phyloP scores from a whole-genome alignment of 2,797 vertebrate species.

The Mormyrus proboscirostris region DNA sequence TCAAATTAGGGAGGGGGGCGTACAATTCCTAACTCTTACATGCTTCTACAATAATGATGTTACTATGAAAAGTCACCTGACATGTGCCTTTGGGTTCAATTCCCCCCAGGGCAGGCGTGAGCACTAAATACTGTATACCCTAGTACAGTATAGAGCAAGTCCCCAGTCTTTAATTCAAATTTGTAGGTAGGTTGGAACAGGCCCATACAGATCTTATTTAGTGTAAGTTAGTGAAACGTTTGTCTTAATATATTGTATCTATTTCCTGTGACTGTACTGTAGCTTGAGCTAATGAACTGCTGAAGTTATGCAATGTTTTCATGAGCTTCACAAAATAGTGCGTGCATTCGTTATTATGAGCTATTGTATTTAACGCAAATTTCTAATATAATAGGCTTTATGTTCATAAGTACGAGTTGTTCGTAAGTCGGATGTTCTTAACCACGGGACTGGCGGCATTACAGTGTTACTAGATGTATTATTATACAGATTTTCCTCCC shows the following conservation, averaged over 20 bases:
- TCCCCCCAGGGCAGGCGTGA: not conserved
- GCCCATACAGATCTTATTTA: not conserved
- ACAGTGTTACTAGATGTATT: not conserved
- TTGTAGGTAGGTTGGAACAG: not conserved
- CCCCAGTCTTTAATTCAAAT: not conserved
- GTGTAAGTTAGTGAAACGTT: not conserved
- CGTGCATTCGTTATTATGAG: not conserved
- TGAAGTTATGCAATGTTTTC: not conserved
- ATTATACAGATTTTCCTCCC: not conserved
- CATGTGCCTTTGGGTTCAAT: not conserved
- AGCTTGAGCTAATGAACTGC: not conserved
- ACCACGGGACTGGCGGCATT: not conserved
- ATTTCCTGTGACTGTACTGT: not conserved
- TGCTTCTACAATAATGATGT: not conserved
- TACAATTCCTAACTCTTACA: not conserved
- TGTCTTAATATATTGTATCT: not conserved
- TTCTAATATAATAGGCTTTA: not conserved
- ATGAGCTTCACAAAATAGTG: not conserved
- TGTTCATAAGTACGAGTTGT: not conserved
- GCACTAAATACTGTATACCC: not conserved
- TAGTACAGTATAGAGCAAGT: not conserved
- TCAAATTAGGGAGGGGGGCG: not conserved
- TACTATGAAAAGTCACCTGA: not conserved
- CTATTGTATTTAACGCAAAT: not conserved
- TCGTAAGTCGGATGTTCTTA: not conserved